Base-by-base conservation (phyloP, 2,113 vertebrate genomes). In the Clinocottus analis region DNA sequence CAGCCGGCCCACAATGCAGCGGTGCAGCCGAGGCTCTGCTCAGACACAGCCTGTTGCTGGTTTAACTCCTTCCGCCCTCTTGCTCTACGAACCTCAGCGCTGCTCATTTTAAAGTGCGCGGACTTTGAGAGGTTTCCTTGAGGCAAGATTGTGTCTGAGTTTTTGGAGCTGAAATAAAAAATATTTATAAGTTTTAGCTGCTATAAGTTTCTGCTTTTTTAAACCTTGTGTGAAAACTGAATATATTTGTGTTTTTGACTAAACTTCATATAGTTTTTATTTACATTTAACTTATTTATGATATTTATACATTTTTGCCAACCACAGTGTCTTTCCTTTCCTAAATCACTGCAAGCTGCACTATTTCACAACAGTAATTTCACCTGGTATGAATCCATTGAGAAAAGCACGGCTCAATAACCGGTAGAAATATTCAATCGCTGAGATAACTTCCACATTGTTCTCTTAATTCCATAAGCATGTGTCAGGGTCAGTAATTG, bases 401-500 rank as follows among this genome's bases (percentile, higher is more conserved):
- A 77, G 82, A 51, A n/a, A 25, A 78, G 62, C 65, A 82, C 60
- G 39, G 17, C 56, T 59, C 21, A 0, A 11, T 62, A 31, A n/a
- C 53, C 43, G 58, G 62, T 16, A 55, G 60, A 86, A 75, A 73
- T 65, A 70, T 78, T 45, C 9, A 55, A 21, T 53, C 16, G 19
- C 51, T 75, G 35, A 73, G 62, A 83, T 76, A 72, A 80, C 41
- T 9, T 81, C 74, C 67, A 74, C 89, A 86, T 86, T 83, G 85
- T 72, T 82, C 27, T 72, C 41, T 79, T 67, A 53, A 70, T 91
- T 90, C 86, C 90, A 66, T 31, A 56, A 23, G 80, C 67, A 31
- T 88, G 88, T 85, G 91, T 92, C 89, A 89, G 79, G 79, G 77
- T 76, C 74, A 17, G 55, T 43, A 68, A 69, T 33, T 39, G 69